A percentile compares a stretch with the other conserved stretches of the same genome.
phyloP scores from a whole-genome alignment of 2,888 invertebrate species.

The Leptinotarsa haldemani region DNA sequence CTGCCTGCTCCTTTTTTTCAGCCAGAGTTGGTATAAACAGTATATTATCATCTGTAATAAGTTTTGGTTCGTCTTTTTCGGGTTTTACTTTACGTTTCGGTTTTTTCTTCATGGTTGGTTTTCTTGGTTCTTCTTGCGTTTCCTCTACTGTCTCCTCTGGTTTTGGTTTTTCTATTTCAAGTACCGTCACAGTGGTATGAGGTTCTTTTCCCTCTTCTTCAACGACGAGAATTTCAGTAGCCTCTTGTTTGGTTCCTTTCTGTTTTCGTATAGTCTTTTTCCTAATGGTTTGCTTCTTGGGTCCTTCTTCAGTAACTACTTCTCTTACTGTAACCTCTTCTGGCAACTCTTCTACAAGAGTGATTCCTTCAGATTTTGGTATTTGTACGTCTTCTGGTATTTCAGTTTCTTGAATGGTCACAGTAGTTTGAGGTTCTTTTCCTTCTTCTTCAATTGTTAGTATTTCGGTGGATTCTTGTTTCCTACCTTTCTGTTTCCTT shows the following conservation, averaged over 20 bases:
- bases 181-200: constrained; percentile 51
- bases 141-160: constrained; percentile 45
- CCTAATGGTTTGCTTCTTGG: constrained; percentile 54
- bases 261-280: constrained; percentile 60
- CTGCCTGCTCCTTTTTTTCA: constrained; percentile 57
- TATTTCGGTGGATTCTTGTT: constrained; percentile 65
- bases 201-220: constrained; percentile 56
- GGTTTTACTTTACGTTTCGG: constrained; percentile 39
- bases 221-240: constrained; percentile 56
- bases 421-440: constrained; percentile 62
- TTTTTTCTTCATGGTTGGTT: constrained; percentile 20
- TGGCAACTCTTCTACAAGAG: constrained; percentile 47
- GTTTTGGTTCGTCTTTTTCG: constrained; percentile 47
- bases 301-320: constrained; percentile 45
- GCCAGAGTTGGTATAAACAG: constrained; percentile 55
- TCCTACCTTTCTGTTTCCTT: constrained; percentile 63
- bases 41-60: constrained; percentile 52
- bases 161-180: constrained; percentile 52
- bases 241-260: constrained; percentile 58
- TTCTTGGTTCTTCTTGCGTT: constrained; percentile 30
- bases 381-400: constrained; percentile 40
- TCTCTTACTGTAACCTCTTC: constrained; percentile 47
- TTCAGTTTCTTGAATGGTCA: constrained; percentile 53
- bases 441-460: constrained; percentile 65
- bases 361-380: constrained; percentile 44